Base-by-base conservation (phyloP, 2,888 invertebrate species). In the Agrochola lota region DNA sequence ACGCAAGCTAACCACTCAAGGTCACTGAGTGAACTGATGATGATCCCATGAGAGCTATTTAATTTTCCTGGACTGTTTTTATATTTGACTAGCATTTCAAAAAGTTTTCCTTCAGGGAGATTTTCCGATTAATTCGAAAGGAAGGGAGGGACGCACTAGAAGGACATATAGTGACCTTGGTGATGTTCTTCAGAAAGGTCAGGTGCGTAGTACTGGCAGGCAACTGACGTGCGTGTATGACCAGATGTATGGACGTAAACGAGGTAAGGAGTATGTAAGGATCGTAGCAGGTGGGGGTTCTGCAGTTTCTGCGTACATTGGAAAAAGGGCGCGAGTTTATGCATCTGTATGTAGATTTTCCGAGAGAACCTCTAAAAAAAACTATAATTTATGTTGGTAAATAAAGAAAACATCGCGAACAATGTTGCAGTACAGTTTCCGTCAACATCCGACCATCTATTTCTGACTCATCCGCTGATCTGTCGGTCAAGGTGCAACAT, bases 401-500 rank as follows among this genome's bases (percentile, higher is more conserved):
- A 52, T 66, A 79, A 66, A 23, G 60, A 55, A 63, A 80, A 72
- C 26, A 67, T 55, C 66, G 66, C 55, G n/a, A 35, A 67, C 66
- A 79, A 55, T 46, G 66, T 79, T 60, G 15, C 9, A 55, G 46
- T 20, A 43, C 71, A 55, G 52, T 64, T 84, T 78, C 85, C 72
- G 74, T 71, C 77, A 78, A 75, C 81, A 71, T 62, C 66, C 66
- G 66, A 62, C n/a, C 57, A n/a, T 73, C 77, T 84, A 77, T 84
- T 73, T 73, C 70, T 73, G 81, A 66, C 43, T 85, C 81, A 74
- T 64, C 43, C 60, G n/a, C n/a, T 71, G 73, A 78, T 84, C 85
- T 71, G 23, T 68, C 78, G 76, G 85, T 85, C 84, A 85, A 85
- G 78, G 74, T 77, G 71, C 55, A 52, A 81, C 81, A 52, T 55